Evolutionary conservation across 64 coral and sea anemone genomes (phyloP).

Genomic region (Pocillopora damicornis): DNA sequence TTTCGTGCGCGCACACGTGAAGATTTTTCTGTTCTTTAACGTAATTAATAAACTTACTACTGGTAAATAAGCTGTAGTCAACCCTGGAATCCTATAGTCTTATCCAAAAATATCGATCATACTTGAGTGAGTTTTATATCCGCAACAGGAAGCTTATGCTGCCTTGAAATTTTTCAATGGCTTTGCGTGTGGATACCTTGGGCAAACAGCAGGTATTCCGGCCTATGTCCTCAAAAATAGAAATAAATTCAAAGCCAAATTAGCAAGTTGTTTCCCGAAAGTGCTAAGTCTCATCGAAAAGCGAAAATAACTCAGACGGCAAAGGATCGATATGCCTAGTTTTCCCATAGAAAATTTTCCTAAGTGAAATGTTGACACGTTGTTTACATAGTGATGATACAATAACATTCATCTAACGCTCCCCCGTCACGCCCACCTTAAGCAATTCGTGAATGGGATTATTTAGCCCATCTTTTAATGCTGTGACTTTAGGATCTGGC

Average conservation of each 20-base stretch:
- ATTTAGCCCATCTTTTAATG: background rate
- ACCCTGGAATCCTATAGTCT: background rate
- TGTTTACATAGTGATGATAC: conserved; percentile 60
- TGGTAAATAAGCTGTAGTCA: background rate
- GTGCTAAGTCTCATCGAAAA: background rate
- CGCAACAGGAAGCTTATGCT: background rate
- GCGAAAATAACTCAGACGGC: background rate
- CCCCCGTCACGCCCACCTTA: conserved; percentile 32
- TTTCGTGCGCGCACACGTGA: background rate
- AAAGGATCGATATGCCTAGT: background rate
- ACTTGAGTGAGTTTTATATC: background rate
- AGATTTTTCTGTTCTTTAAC: too few relatives aligned
- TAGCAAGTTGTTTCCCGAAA: background rate
- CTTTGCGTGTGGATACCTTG: conserved; percentile 18
- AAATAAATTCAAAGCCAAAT: background rate
- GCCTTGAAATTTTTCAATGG: background rate
- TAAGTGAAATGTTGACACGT: conserved; percentile 49
- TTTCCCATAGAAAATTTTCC: conserved; percentile 16
- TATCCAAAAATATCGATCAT: background rate
- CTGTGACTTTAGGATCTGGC: background rate
- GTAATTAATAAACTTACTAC: background rate
- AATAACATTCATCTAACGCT: conserved; percentile 15
- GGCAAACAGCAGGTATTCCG: background rate
- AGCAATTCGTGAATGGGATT: conserved; percentile 14
- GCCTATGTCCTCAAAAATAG: background rate